phyloP scores from a whole-genome alignment of 2,888 invertebrate genomes.

The Lepidochrysops patricia region DNA sequence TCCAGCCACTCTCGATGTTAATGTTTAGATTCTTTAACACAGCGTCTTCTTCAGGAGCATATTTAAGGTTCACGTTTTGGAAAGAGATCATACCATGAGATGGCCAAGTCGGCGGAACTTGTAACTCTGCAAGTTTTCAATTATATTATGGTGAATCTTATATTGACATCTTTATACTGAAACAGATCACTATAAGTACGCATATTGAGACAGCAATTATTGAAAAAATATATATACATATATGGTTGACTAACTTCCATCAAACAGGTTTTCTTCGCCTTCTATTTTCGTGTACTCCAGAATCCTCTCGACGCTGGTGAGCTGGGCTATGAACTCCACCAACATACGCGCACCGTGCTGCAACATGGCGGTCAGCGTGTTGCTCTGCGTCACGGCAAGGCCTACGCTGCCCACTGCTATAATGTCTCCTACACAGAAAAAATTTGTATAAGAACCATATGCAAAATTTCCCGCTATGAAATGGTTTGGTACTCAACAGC shows the following conservation, averaged over 20 bases:
- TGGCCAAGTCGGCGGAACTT: constrained; percentile 77
- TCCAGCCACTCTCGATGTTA: constrained; percentile 57
- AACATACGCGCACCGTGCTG: constrained; percentile 89
- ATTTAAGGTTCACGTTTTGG: constrained; percentile 75
- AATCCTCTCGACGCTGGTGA: constrained; percentile 89
- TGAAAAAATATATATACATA: too few relatives aligned
- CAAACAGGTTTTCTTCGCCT: constrained; percentile 71
- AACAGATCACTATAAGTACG: too few relatives aligned
- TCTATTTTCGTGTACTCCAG: constrained; percentile 85
- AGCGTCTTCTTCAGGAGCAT: constrained; percentile 74
- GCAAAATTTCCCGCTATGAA: too few relatives aligned
- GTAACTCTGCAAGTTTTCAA: constrained; percentile 42
- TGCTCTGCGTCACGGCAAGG: constrained; percentile 78
- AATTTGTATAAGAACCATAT: too few relatives aligned
- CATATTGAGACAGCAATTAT: too few relatives aligned
- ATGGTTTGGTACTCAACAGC: too few relatives aligned
- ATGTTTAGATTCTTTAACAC: constrained; percentile 74
- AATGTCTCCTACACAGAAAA: constrained; percentile 34
- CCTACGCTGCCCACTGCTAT: constrained; percentile 76
- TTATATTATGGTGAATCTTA: too few relatives aligned
- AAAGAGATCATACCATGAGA: constrained; percentile 75
- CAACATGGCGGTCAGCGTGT: constrained; percentile 74
- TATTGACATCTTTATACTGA: too few relatives aligned
- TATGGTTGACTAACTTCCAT: constrained; percentile 51
- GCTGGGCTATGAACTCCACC: constrained; percentile 85